Evolutionary conservation across 2,113 vertebrate genomes (phyloP).

Genomic region (Arothron firmamentum): DNA sequence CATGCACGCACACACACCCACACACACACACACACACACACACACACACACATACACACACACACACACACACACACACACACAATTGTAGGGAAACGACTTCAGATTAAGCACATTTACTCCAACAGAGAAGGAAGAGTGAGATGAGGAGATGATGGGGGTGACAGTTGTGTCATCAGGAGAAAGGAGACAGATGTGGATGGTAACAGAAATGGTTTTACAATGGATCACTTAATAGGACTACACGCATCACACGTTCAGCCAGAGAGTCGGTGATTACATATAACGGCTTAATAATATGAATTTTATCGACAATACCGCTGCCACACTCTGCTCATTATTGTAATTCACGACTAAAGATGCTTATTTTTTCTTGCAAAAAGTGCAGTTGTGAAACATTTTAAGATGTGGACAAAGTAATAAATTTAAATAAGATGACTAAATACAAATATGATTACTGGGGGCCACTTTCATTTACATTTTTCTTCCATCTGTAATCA

Average conservation of each 20-base stretch:
- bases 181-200: conserved; percentile 47
- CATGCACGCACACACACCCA: conserved; percentile 27
- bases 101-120: conserved; percentile 25
- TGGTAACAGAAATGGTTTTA: conserved; percentile 18
- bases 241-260: conserved; percentile 21
- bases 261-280: background rate
- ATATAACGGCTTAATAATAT: too few species aligned
- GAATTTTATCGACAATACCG: too few species aligned
- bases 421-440: too few species aligned
- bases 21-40: conserved; percentile 72
- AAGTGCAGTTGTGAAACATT: too few species aligned
- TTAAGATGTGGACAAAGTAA: too few species aligned
- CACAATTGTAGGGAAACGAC: conserved; percentile 46
- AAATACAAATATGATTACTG: too few species aligned
- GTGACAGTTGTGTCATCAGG: background rate
- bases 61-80: conserved; percentile 43
- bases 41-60: conserved; percentile 71
- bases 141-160: conserved; percentile 44
- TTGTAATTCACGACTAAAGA: too few species aligned
- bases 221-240: conserved; percentile 25
- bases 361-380: too few species aligned
- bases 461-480: too few species aligned
- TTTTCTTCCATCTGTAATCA: too few species aligned
- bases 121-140: conserved; percentile 24
- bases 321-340: too few species aligned